Evolutionary conservation across 2,888 invertebrate genomes (phyloP).

Genomic region (Amphipyra berbera): DNA sequence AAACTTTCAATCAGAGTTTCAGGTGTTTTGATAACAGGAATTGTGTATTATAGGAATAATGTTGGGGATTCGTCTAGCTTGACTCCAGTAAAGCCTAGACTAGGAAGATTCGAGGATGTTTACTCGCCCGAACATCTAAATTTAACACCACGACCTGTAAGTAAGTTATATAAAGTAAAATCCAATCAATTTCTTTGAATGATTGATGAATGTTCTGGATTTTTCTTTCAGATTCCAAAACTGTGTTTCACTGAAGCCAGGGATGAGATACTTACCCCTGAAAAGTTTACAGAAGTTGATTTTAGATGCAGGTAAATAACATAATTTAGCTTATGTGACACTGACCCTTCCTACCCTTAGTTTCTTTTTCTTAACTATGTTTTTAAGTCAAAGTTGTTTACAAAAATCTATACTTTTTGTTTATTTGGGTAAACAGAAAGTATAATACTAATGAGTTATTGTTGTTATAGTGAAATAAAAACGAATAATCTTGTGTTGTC

Average conservation of each 20-base stretch:
- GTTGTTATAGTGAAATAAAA: conserved; percentile 28
- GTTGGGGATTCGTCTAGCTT: conserved; percentile 68
- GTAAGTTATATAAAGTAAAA: conserved; percentile 55
- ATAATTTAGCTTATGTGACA: background rate
- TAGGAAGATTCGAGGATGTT: conserved; percentile 83
- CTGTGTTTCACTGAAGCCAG: conserved; percentile 64
- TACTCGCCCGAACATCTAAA: conserved; percentile 88
- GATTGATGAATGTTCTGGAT: conserved; percentile 12
- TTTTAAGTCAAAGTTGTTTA: too few species aligned
- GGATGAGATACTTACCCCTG: conserved; percentile 79
- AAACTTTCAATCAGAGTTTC: conserved; percentile 34
- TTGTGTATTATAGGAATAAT: conserved; percentile 66
- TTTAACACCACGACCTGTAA: conserved; percentile 83
- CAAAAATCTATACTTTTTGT: background rate
- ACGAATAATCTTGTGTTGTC: background rate
- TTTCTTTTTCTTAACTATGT: too few species aligned
- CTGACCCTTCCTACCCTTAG: background rate
- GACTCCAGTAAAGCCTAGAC: conserved; percentile 80
- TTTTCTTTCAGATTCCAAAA: conserved; percentile 70
- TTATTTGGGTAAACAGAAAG: too few species aligned
- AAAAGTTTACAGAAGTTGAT: conserved; percentile 71
- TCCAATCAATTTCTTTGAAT: conserved; percentile 12
- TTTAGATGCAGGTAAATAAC: conserved; percentile 78
- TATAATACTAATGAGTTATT: background rate
- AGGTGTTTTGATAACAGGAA: conserved; percentile 48